A percentile compares a stretch with the other conserved stretches of the same genome.
Evolutionary conservation across 2,113 vertebrate genomes (phyloP).

Genomic region (Tragulus kanchil): DNA sequence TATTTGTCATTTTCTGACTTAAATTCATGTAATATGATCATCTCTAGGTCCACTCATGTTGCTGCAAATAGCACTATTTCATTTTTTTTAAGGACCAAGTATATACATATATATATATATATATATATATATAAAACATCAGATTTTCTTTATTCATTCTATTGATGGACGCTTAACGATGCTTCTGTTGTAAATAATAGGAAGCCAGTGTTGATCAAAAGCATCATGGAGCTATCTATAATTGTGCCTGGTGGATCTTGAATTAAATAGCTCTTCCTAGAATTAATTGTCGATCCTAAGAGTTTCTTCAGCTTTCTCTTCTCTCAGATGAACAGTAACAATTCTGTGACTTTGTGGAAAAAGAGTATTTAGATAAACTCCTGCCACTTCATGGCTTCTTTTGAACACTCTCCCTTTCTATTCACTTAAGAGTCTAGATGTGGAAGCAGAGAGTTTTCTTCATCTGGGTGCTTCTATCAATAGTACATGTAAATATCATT

Average conservation of each 20-base stretch:
- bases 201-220: neutral
- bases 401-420: neutral
- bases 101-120: neutral
- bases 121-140: no score
- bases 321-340: neutral
- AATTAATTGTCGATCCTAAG: neutral
- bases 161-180: neutral
- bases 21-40: neutral
- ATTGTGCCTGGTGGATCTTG: neutral
- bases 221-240: neutral
- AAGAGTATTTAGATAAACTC: neutral
- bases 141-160: neutral
- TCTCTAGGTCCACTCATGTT: neutral
- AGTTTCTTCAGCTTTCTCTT: neutral
- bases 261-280: neutral
- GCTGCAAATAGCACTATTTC: neutral
- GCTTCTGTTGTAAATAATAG: neutral
- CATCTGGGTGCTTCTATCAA: neutral
- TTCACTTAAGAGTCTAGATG: neutral
- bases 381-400: neutral
- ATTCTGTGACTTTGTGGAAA: neutral
- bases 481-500: constrained; percentile 7
- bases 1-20: neutral
- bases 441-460: neutral
- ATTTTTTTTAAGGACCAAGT: neutral